Evolutionary conservation across 2,113 vertebrate species (phyloP).

Genomic region (Erythrocercus mccallii): DNA sequence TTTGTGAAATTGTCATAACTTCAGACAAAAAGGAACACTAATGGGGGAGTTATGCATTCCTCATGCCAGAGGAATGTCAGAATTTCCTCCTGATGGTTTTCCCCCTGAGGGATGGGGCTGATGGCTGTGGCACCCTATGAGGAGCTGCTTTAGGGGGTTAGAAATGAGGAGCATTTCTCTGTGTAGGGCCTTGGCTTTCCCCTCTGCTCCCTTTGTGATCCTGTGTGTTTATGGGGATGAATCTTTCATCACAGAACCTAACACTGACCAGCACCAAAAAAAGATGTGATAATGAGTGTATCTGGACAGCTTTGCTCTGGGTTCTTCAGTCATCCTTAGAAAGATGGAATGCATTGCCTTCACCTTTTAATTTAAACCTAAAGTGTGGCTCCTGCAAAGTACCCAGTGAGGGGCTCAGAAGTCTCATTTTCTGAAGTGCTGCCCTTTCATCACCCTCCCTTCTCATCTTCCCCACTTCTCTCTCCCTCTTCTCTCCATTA

Average conservation of each 20-base stretch:
- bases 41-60: background rate
- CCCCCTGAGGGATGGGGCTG: background rate
- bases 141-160: fast-evolving
- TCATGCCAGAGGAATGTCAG: background rate
- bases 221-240: background rate
- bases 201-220: background rate
- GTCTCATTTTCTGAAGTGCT: background rate
- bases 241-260: background rate
- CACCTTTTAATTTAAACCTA: background rate
- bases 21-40: background rate
- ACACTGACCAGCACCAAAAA: background rate
- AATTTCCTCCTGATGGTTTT: background rate
- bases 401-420: background rate
- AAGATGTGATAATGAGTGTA: background rate
- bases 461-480: background rate
- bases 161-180: background rate
- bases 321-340: background rate
- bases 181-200: background rate
- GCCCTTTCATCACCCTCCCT: background rate
- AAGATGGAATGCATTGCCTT: background rate
- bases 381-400: background rate
- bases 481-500: background rate
- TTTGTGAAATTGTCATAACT: background rate
- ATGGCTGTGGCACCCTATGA: background rate
- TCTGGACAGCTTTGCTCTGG: background rate